Evolutionary conservation across 1,140 invertebrate genomes (phyloP).

Genomic region (Pomacea maculata): DNA sequence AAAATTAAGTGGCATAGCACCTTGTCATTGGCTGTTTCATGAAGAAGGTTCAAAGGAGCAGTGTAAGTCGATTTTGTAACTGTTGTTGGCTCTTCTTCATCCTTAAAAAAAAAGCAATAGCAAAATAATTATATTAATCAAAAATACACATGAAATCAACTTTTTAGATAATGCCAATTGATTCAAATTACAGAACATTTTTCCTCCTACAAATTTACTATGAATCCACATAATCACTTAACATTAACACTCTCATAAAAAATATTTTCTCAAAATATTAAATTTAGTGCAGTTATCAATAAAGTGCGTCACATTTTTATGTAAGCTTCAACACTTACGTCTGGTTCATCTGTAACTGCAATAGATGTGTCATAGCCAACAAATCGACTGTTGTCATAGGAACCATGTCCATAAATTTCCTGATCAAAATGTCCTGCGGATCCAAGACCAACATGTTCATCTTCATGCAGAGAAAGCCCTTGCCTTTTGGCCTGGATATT

Average conservation of each 20-base stretch:
- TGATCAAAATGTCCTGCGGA: constrained; percentile 88
- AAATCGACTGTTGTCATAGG: constrained; percentile 79
- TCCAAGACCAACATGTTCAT: constrained; percentile 85
- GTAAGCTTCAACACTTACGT: constrained; percentile 69
- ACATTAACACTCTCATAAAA: background rate
- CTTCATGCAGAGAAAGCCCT: constrained; percentile 65
- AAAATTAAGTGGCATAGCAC: constrained; percentile 39
- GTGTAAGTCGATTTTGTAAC: constrained; percentile 77
- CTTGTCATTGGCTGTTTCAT: constrained; percentile 84
- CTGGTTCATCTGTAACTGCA: constrained; percentile 89
- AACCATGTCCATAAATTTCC: constrained; percentile 83
- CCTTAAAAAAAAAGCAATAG: constrained; percentile 68
- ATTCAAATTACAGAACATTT: background rate
- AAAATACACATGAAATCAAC: no score
- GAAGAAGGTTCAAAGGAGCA: constrained; percentile 86
- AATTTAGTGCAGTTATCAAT: background rate
- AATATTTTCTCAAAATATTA: no score
- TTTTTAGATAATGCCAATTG: no score
- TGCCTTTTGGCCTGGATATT: constrained; percentile 90
- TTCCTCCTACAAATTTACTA: background rate
- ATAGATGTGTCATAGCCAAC: constrained; percentile 96
- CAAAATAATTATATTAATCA: background rate
- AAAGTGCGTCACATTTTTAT: background rate
- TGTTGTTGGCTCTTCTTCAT: constrained; percentile 83
- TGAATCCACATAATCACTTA: no score